Conservation (phyloP, 2,888 invertebrate genomes). For the Campopleginae sp. region DNA sequence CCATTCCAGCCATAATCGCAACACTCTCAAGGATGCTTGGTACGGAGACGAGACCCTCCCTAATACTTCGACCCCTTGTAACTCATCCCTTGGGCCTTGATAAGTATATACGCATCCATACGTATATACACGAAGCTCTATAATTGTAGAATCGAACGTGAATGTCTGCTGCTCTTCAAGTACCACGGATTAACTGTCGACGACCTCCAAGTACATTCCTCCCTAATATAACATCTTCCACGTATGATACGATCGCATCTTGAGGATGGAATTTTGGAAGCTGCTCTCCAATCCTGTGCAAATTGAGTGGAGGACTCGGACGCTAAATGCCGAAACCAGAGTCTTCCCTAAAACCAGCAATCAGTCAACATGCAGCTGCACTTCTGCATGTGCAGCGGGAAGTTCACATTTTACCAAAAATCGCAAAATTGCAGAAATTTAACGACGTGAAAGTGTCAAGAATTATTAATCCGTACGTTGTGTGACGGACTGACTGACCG, state of each 20-base stretch:
- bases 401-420: background rate
- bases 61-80: conserved; percentile 58
- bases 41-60: conserved; percentile 49
- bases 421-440: background rate
- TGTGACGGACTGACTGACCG: background rate
- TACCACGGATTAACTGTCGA: conserved; percentile 55
- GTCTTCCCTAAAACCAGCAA: background rate
- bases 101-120: background rate
- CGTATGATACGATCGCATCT: conserved; percentile 44
- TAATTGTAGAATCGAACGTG: conserved; percentile 14
- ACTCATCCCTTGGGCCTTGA: conserved; percentile 42
- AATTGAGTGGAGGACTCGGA: conserved; percentile 5
- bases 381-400: background rate
- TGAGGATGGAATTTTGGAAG: conserved; percentile 32
- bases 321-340: background rate
- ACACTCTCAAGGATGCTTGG: conserved; percentile 8
- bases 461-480: background rate
- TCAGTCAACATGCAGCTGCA: background rate
- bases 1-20: background rate
- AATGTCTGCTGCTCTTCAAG: conserved; percentile 58
- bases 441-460: background rate
- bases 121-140: background rate
- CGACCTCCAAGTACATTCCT: conserved; percentile 55
- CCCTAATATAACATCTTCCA: conserved; percentile 51
- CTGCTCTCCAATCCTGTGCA: conserved; percentile 20